Conservation (phyloP, 2,113 vertebrate genomes). For the Felis chaus region DNA sequence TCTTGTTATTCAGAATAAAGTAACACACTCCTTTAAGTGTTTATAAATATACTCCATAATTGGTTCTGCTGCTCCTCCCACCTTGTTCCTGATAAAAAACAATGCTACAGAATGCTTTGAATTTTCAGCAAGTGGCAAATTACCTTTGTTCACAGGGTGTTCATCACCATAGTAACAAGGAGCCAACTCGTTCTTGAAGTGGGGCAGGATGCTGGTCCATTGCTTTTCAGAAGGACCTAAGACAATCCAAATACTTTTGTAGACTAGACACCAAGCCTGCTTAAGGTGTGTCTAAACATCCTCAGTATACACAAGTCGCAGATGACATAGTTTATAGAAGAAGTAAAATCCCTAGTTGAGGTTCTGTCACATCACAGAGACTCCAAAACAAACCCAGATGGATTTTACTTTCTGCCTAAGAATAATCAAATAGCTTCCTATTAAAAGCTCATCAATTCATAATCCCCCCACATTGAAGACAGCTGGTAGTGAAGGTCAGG, state of each 20-base stretch:
- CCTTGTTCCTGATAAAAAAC: conserved; percentile 35
- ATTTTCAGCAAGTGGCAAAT: conserved; percentile 42
- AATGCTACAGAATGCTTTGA: conserved; percentile 41
- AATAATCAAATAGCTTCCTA: not conserved
- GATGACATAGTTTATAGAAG: not conserved
- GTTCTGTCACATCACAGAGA: not conserved
- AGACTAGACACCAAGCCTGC: not conserved
- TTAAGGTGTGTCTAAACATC: not conserved
- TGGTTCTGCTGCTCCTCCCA: conserved; percentile 39
- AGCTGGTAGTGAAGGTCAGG: not conserved
- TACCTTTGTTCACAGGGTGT: conserved; percentile 24
- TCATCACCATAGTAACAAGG: conserved; percentile 40
- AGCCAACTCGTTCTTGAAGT: conserved; percentile 37
- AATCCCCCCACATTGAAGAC: not conserved
- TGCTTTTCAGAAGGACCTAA: conserved; percentile 45
- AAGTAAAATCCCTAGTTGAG: not conserved
- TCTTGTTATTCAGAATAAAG: conserved; percentile 41
- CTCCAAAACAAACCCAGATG: not conserved
- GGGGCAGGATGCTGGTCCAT: not conserved
- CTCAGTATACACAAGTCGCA: not conserved
- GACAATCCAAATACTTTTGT: not conserved
- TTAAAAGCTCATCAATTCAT: not conserved
- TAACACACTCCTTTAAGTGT: conserved; percentile 21
- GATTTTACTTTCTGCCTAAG: not conserved
- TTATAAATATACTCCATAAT: conserved; percentile 64